These are phyloP conservation scores for Hoplodrina ambigua DNA, from an alignment of 2,888 invertebrate genomes.

Conservation along the genomic window DNA sequence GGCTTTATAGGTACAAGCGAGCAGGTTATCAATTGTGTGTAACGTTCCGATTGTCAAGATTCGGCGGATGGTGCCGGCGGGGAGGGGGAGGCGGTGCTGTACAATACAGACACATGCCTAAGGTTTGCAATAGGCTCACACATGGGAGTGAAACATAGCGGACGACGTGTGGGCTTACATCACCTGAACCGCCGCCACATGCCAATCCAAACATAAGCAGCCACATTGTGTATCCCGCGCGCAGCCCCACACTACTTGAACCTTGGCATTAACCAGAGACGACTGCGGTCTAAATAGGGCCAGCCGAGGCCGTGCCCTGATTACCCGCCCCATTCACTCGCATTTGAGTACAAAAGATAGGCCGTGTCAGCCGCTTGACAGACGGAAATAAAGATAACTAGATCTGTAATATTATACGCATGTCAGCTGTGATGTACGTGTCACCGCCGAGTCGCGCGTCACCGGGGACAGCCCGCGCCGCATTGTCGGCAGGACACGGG, in stretches of 20 bases:
- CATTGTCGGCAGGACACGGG: too few species aligned
- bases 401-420: slow-evolving; percentile 11
- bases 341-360: slow-evolving; percentile 22
- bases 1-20: slow-evolving; percentile 7
- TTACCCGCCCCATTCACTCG: slow-evolving; percentile 36
- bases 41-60: slow-evolving; percentile 4
- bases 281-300: slow-evolving; percentile 7
- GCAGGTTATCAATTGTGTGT: slow-evolving; percentile 8
- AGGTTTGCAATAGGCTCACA: background rate
- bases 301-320: slow-evolving; percentile 48
- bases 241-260: slow-evolving; percentile 24
- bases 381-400: slow-evolving; percentile 15
- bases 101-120: background rate
- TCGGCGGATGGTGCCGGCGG: background rate
- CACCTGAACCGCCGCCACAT: background rate
- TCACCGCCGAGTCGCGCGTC: too few species aligned
- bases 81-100: too few species aligned
- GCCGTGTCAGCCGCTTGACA: slow-evolving; percentile 12
- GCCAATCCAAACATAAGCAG: background rate
- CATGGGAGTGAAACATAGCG: background rate
- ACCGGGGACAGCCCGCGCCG: too few species aligned
- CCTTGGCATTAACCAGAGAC: slow-evolving; percentile 38
- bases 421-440: background rate
- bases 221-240: background rate
- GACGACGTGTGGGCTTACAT: too few species aligned